These are phyloP conservation scores for Deilephila porcellus DNA, from an alignment of 2,888 invertebrate species.

Conservation along the genomic window DNA sequence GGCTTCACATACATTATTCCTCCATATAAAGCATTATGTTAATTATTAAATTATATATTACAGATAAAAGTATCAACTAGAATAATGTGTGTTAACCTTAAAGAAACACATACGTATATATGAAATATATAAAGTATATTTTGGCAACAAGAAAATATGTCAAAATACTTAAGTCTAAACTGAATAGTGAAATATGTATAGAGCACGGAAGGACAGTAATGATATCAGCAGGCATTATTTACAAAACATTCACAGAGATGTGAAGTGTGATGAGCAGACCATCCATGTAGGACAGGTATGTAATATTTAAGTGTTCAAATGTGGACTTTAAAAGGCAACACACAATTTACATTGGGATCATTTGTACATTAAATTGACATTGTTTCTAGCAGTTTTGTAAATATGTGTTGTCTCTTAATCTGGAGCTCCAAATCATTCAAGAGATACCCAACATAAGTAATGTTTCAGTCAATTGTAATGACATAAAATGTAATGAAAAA, in stretches of 20 bases:
- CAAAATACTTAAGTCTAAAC: not conserved
- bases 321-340: constrained; percentile 3
- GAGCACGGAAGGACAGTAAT: not conserved
- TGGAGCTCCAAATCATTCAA: not conserved
- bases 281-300: not conserved
- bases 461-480: not conserved
- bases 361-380: not conserved
- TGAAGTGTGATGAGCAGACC: constrained; percentile 8
- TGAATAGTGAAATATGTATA: not conserved
- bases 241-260: constrained; percentile 13
- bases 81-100: not conserved
- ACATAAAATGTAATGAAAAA: not conserved
- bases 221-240: not conserved
- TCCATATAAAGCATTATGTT: not conserved
- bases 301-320: not conserved
- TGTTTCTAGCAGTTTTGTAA: not conserved
- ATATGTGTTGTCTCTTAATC: not conserved
- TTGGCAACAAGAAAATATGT: not conserved
- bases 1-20: not conserved
- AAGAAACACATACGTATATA: not conserved
- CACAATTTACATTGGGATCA: not conserved
- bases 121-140: not conserved
- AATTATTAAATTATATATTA: not conserved
- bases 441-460: not conserved
- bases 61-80: not conserved